These are phyloP conservation scores for Nowickia ferox DNA, from an alignment of 2,888 invertebrate species.

Conservation along the genomic window DNA sequence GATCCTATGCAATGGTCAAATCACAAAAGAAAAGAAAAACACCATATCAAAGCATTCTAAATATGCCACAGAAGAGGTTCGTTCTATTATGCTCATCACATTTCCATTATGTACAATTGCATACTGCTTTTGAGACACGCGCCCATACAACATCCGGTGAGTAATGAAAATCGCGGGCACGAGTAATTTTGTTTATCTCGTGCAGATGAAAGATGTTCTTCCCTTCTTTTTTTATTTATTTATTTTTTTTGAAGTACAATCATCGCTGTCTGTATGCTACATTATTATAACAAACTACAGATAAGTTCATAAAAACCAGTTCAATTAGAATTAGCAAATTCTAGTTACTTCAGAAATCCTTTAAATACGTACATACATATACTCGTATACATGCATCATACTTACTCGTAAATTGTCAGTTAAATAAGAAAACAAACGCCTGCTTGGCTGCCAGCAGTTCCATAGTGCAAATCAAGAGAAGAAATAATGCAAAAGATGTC, in stretches of 20 bases:
- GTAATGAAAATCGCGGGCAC: slow-evolving; percentile 3
- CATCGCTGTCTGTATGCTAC: neutral
- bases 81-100: neutral
- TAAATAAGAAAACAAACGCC: slow-evolving; percentile 50
- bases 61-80: neutral
- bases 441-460: slow-evolving; percentile 40
- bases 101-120: neutral
- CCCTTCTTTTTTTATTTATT: neutral
- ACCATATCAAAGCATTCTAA: too few species aligned
- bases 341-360: neutral
- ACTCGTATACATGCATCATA: too few species aligned
- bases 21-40: too few species aligned
- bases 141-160: slow-evolving; percentile 60
- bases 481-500: slow-evolving; percentile 1
- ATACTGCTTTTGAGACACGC: slow-evolving; percentile 50
- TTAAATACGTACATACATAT: neutral
- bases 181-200: slow-evolving; percentile 11
- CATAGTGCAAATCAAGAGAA: slow-evolving; percentile 35
- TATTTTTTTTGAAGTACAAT: too few species aligned
- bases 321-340: neutral
- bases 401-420: slow-evolving; percentile 41
- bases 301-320: neutral
- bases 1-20: too few species aligned
- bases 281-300: neutral
- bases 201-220: slow-evolving; percentile 18